Conservation (phyloP, 2,113 vertebrate species). For the Thymallus thymallus region DNA sequence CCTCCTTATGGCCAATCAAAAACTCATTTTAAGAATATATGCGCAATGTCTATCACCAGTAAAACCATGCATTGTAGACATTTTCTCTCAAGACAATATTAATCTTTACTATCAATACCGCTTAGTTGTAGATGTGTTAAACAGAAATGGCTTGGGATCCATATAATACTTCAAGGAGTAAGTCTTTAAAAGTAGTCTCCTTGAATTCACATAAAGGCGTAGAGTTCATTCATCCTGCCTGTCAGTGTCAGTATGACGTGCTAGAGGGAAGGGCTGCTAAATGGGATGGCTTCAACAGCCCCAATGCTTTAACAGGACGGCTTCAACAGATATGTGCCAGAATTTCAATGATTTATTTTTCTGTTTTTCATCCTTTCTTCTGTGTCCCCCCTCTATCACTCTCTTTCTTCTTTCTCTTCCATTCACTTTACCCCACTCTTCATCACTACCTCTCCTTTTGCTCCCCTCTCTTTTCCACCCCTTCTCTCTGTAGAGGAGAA, state of each 20-base stretch:
- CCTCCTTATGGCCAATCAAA: no score
- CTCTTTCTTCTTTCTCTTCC: slow-evolving; percentile 7
- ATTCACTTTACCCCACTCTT: slow-evolving; percentile 5
- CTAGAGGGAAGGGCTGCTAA: slow-evolving; percentile 22
- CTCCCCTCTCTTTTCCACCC: not conserved
- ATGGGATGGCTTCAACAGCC: slow-evolving; percentile 35
- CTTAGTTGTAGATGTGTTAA: no score
- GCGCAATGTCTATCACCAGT: no score
- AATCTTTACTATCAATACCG: no score
- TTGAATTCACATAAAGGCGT: not conserved
- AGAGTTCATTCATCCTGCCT: no score
- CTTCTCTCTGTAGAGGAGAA: slow-evolving; percentile 69
- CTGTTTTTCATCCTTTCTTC: not conserved
- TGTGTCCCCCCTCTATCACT: slow-evolving; percentile 13
- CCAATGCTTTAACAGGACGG: slow-evolving; percentile 56
- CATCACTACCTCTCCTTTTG: not conserved
- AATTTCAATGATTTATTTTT: slow-evolving; percentile 38
- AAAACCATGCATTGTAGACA: no score
- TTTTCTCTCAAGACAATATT: no score
- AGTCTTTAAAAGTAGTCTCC: not conserved
- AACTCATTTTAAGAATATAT: no score
- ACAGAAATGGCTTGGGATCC: no score
- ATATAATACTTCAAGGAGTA: not conserved
- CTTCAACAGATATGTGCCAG: slow-evolving; percentile 63
- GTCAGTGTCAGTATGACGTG: not conserved